Conservation (phyloP, 1,140 invertebrate species). For the Oryzaephilus surinamensis region DNA sequence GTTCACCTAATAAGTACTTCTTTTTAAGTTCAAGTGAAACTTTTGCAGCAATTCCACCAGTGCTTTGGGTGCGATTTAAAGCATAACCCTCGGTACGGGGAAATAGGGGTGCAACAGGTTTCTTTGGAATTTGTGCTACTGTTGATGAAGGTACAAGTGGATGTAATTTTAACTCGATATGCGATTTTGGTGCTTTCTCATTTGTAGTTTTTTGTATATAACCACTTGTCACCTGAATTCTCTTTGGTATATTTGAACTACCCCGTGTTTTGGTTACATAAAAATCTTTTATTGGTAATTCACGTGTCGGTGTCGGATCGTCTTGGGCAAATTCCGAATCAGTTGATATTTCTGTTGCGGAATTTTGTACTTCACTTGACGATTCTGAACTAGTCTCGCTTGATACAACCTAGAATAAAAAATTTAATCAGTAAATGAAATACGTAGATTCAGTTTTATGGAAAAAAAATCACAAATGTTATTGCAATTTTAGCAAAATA, state of each 20-base stretch:
- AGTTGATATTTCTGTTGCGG: constrained; percentile 82
- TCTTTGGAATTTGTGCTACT: constrained; percentile 33
- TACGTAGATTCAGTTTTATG: neutral
- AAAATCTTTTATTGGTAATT: constrained; percentile 54
- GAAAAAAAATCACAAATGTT: neutral
- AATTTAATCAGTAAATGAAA: neutral
- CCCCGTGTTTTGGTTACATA: constrained; percentile 41
- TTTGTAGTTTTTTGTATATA: constrained; percentile 25
- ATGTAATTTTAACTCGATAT: constrained; percentile 41
- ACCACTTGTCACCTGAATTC: constrained; percentile 45
- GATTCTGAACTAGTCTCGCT: constrained; percentile 54
- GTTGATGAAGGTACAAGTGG: constrained; percentile 39
- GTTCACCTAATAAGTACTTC: constrained; percentile 58
- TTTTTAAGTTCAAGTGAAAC: constrained; percentile 76
- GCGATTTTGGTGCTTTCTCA: constrained; percentile 14
- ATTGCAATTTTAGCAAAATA: no score
- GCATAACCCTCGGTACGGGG: constrained; percentile 58
- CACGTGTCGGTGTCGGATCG: constrained; percentile 55
- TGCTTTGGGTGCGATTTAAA: constrained; percentile 69
- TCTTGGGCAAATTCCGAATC: constrained; percentile 85
- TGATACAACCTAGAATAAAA: constrained; percentile 52
- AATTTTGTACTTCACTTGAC: constrained; percentile 61
- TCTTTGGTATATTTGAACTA: constrained; percentile 40
- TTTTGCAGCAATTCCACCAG: constrained; percentile 76
- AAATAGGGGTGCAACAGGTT: constrained; percentile 30